Percentiles rank a stretch among this genome's conserved stretches.
Evolutionary conservation across 2,113 vertebrate species (phyloP).

Genomic region (Dunckerocampus dactyliophorus): DNA sequence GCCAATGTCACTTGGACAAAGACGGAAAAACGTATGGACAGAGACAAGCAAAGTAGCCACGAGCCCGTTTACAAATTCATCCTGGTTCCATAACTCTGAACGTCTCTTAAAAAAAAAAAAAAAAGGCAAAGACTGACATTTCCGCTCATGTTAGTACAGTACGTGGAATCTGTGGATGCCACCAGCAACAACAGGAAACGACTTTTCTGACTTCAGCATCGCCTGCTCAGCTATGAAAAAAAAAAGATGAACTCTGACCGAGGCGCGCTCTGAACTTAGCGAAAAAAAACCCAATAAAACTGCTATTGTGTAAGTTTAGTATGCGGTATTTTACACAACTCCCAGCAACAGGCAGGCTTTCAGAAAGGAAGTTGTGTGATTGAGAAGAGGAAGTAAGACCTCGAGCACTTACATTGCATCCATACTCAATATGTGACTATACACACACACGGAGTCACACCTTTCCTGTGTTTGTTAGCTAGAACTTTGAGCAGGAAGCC

Average conservation of each 20-base stretch:
- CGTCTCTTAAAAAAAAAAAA: too few relatives aligned
- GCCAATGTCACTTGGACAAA: too few relatives aligned
- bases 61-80: not conserved
- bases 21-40: not conserved
- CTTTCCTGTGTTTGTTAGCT: slow-evolving; percentile 59
- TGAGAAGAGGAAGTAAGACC: not conserved
- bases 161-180: not conserved
- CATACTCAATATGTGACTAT: slow-evolving; percentile 1
- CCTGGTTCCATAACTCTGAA: not conserved
- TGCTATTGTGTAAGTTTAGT: slow-evolving; percentile 1
- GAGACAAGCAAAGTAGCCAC: not conserved
- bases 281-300: not conserved
- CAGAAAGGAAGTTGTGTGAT: slow-evolving; percentile 20
- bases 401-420: rapidly evolving
- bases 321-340: slow-evolving; percentile 15
- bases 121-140: not conserved
- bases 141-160: not conserved
- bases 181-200: slow-evolving; percentile 44
- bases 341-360: not conserved
- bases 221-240: not conserved
- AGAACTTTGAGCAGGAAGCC: slow-evolving; percentile 58
- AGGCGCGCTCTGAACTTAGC: not conserved
- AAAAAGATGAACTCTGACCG: slow-evolving; percentile 5
- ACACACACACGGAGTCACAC: slow-evolving; percentile 35
- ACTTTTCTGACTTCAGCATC: slow-evolving; percentile 19